Conservation (phyloP, 2,797 vertebrate genomes). For the Tangara arthus region DNA sequence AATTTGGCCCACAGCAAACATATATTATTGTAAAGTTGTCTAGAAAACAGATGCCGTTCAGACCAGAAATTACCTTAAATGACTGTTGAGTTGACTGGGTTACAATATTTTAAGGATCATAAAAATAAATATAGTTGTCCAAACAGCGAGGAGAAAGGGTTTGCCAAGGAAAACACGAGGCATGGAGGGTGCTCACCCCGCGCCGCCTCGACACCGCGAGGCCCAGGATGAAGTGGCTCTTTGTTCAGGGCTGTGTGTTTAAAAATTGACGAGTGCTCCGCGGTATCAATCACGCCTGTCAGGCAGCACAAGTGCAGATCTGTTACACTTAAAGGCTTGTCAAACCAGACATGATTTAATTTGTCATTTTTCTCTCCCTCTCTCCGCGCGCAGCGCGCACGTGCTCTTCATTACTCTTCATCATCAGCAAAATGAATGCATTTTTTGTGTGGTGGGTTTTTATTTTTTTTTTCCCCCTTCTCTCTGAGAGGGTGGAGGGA, state of each 20-base stretch:
- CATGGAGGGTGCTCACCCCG: conserved; percentile 57
- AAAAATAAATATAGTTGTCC: conserved; percentile 81
- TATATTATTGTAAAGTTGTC: conserved; percentile 63
- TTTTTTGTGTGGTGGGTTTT: conserved; percentile 57
- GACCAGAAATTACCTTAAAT: conserved; percentile 64
- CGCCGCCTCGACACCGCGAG: conserved; percentile 50
- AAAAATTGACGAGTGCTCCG: conserved; percentile 74
- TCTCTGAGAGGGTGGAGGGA: background rate
- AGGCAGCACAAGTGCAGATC: conserved; percentile 74
- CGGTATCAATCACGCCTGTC: conserved; percentile 78
- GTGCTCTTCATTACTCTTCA: conserved; percentile 73
- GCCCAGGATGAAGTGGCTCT: conserved; percentile 73
- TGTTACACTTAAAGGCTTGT: conserved; percentile 74
- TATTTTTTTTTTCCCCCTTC: background rate
- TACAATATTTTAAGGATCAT: conserved; percentile 70
- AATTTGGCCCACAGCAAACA: conserved; percentile 54
- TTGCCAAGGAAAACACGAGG: conserved; percentile 74
- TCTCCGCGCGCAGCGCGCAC: conserved; percentile 37
- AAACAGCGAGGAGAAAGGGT: conserved; percentile 65
- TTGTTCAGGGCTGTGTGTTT: conserved; percentile 77
- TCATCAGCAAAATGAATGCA: conserved; percentile 69
- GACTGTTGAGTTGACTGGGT: conserved; percentile 63
- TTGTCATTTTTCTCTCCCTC: conserved; percentile 71
- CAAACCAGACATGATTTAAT: conserved; percentile 79
- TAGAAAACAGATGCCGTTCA: conserved; percentile 69